Evolutionary conservation across 2,113 vertebrate genomes (phyloP).

Genomic region (Gallinago undulata): DNA sequence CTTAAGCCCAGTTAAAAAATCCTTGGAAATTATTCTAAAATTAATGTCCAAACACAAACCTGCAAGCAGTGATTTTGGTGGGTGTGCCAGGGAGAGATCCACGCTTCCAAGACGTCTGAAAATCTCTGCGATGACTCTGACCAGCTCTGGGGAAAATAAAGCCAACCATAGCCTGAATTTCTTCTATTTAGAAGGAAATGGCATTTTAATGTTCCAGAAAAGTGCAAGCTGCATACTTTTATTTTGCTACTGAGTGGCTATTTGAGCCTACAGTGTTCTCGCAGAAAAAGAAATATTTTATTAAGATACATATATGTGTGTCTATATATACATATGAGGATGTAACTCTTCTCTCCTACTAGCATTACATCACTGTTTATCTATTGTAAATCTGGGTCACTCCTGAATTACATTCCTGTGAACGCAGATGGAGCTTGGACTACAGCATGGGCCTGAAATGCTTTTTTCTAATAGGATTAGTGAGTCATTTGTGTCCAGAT

Average conservation of each 20-base stretch:
- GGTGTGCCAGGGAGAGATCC: not conserved
- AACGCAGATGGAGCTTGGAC: not conserved
- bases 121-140: not conserved
- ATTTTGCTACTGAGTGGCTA: not conserved
- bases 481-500: slow-evolving; percentile 28
- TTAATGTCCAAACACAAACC: slow-evolving; percentile 7
- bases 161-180: not conserved
- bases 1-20: slow-evolving; percentile 1
- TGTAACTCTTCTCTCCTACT: not conserved
- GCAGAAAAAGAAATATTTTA: not conserved
- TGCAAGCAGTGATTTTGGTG: not conserved
- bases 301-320: not conserved
- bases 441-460: not conserved
- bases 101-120: not conserved
- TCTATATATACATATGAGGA: not conserved
- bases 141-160: not conserved
- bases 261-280: not conserved
- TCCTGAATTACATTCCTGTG: not conserved
- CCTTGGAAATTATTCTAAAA: slow-evolving; percentile 23
- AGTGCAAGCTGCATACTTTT: not conserved
- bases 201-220: slow-evolving; percentile 3
- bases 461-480: slow-evolving; percentile 7
- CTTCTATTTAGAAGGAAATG: slow-evolving; percentile 8
- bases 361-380: not conserved
- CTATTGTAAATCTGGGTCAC: not conserved